Conservation (phyloP, 2,888 invertebrate species). For the Coecobrya sp. region DNA sequence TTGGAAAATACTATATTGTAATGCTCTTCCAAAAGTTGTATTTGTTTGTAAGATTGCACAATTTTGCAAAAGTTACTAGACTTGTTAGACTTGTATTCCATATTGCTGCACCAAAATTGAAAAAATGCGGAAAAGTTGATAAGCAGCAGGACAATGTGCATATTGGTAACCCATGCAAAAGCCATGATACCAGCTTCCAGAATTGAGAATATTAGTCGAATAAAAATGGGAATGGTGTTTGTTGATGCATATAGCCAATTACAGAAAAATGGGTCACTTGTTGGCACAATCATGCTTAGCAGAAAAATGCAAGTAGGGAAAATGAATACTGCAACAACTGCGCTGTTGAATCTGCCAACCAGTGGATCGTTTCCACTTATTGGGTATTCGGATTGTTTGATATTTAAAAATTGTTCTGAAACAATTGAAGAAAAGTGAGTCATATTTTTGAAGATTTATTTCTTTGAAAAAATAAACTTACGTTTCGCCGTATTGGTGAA, state of each 20-base stretch:
- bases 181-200: slow-evolving; percentile 13
- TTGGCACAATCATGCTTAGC: not conserved
- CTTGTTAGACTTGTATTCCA: not conserved
- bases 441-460: too few species aligned
- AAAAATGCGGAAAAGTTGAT: slow-evolving; percentile 18
- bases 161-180: slow-evolving; percentile 45
- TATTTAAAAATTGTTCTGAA: not conserved
- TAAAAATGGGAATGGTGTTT: not conserved
- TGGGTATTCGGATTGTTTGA: not conserved
- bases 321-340: not conserved
- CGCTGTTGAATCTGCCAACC: not conserved
- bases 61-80: too few species aligned
- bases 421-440: too few species aligned
- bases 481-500: not conserved
- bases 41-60: not conserved
- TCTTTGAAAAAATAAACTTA: not conserved
- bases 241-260: not conserved
- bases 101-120: not conserved
- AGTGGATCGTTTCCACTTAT: not conserved
- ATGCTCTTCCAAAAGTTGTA: not conserved
- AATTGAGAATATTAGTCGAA: not conserved
- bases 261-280: not conserved
- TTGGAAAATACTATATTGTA: slow-evolving; percentile 34
- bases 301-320: not conserved
- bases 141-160: not conserved